Base-by-base conservation (phyloP, 2,113 vertebrate species). In the Dendrocopos noguchii region DNA sequence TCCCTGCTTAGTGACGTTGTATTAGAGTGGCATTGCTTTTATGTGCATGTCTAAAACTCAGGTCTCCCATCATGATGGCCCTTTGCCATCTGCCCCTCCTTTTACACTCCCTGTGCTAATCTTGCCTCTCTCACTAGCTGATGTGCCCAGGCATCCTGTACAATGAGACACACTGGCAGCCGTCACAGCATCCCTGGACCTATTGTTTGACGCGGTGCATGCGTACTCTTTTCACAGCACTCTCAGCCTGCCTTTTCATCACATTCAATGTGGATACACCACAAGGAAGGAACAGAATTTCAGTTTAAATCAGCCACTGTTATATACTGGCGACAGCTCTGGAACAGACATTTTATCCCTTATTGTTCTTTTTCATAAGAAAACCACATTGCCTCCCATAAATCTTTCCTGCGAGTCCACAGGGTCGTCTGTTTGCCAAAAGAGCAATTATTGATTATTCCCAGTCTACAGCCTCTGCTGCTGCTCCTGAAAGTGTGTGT, bases 381-480 rank as follows among this genome's bases (percentile, higher is more conserved):
- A 96, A 95, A 91, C 75, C 73, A 74, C 84, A 73, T 52, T 90
- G 85, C 80, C 76, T 93, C 90, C 91, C 73, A 94, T 96, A 95
- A 96, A 93, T 95, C 91, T 91, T 79, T 66, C 57, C 60, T 91
- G 85, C 91, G 90, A 95, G 80, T 68, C 94, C 85, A 95, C 87
- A 79, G 91, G 95, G 96, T 95, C 91, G 73, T 81, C 73, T 88
- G 66, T 94, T 96, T 96, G 94, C 93, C 95, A 95, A 93, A 96
- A 95, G 82, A 96, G 85, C 88, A 88, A 95, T 94, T 96, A 96
- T 94, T 96, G 96, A 96, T 96, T 96, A 96, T 90, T 86, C 90
- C 85, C 94, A 86, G 63, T 36, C 73, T 81, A 44, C 73, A 91
- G 92, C 92, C 90, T 84, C 77, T 84, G 92, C 88, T 3, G 3